These are phyloP conservation scores for Euphonia xanthogaster DNA, from an alignment of 2,797 vertebrate species.

Conservation along the genomic window DNA sequence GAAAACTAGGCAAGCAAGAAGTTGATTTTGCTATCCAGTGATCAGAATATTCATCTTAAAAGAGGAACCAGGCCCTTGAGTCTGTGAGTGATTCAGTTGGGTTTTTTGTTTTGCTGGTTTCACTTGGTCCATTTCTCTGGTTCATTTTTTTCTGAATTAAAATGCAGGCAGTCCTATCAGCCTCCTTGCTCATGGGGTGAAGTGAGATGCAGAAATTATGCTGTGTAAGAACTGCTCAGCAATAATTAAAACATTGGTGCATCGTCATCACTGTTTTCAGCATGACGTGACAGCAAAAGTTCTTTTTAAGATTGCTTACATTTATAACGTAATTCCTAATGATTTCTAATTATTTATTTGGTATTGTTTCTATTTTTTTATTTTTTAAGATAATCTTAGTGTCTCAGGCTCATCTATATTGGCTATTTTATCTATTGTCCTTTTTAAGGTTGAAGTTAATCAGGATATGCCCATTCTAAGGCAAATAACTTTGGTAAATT, in stretches of 20 bases:
- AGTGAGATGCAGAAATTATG: not conserved
- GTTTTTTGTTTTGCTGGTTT: not conserved
- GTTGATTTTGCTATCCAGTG: not conserved
- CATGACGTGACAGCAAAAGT: not conserved
- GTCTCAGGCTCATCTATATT: not conserved
- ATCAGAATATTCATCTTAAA: not conserved
- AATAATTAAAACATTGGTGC: not conserved
- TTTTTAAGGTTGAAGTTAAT: not conserved
- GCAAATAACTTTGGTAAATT: not conserved
- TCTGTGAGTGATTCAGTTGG: fast-evolving
- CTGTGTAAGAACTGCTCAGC: not conserved
- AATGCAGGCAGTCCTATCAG: not conserved
- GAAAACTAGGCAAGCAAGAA: not conserved
- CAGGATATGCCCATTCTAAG: not conserved
- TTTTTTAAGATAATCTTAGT: not conserved
- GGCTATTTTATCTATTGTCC: not conserved
- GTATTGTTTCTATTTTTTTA: not conserved
- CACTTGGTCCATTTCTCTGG: not conserved
- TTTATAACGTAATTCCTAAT: not conserved
- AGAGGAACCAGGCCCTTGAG: not conserved
- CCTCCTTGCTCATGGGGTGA: not conserved
- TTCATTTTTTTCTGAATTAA: not conserved
- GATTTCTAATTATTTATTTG: not conserved
- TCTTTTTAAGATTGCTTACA: not conserved
- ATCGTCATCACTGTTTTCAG: not conserved